Evolutionary conservation across 2,113 vertebrate species (phyloP).

Genomic region (Speoplatyrhinus poulsoni): DNA sequence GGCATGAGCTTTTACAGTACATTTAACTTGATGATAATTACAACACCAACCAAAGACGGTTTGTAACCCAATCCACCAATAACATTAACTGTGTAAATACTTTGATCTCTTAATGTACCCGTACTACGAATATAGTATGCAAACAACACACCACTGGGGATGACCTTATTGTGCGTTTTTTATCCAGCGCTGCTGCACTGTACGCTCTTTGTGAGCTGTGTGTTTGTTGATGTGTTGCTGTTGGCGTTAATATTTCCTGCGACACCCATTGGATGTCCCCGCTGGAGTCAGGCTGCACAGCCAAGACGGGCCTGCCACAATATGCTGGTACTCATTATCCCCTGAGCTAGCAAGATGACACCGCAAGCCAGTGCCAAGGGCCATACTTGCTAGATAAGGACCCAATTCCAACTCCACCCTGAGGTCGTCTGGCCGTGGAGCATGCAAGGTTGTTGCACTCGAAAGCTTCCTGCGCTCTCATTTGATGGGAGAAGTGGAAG

Average conservation of each 20-base stretch:
- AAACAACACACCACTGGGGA: background rate
- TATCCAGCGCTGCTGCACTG: background rate
- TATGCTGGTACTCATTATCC: conserved; percentile 31
- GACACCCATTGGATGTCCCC: conserved; percentile 16
- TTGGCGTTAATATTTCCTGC: conserved; percentile 27
- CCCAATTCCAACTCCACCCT: conserved; percentile 25
- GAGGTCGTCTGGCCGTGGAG: conserved; percentile 8
- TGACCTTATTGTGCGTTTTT: background rate
- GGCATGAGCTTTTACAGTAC: no score
- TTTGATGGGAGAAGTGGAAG: conserved; percentile 8
- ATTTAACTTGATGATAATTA: no score
- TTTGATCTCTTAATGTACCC: no score
- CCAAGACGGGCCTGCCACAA: conserved; percentile 21
- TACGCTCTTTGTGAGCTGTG: background rate
- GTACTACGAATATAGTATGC: background rate
- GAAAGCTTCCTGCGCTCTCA: background rate
- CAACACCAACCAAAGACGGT: no score
- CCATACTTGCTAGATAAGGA: conserved; percentile 27
- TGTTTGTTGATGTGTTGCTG: background rate
- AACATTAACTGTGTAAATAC: no score
- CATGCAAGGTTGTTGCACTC: conserved; percentile 22
- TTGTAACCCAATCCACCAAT: no score
- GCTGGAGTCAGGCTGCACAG: conserved; percentile 16
- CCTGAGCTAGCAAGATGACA: conserved; percentile 8
- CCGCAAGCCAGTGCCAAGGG: conserved; percentile 31